These are phyloP conservation scores for Proisotoma minuta DNA, from an alignment of 2,888 invertebrate genomes.

Conservation along the genomic window DNA sequence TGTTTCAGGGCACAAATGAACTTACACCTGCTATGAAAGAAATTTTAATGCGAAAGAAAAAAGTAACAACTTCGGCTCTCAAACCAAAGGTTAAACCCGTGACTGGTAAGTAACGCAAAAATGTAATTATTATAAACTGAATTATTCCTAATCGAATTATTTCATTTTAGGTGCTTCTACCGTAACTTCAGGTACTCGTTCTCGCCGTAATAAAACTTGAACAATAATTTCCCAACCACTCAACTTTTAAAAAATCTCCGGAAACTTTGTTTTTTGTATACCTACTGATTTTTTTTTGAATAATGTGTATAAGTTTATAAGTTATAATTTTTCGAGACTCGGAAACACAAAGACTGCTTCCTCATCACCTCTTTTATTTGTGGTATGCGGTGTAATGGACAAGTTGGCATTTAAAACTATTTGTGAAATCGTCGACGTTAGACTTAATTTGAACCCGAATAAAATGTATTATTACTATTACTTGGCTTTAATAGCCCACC, in stretches of 20 bases:
- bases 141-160: neutral
- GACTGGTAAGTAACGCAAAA: neutral
- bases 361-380: constrained; percentile 6
- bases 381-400: too few species aligned
- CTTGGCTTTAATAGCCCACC: neutral
- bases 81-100: neutral
- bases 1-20: constrained; percentile 30
- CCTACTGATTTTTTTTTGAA: too few species aligned
- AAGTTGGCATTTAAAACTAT: constrained; percentile 13
- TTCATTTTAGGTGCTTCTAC: neutral
- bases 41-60: constrained; percentile 35
- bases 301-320: neutral
- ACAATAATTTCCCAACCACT: neutral
- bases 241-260: neutral
- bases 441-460: neutral
- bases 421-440: neutral
- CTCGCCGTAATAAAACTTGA: constrained; percentile 5
- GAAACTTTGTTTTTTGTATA: neutral
- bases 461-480: neutral
- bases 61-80: constrained; percentile 18
- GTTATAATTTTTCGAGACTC: constrained; percentile 3
- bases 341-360: constrained; percentile 15
- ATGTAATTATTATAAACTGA: constrained; percentile 4
- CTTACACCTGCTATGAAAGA: constrained; percentile 43
- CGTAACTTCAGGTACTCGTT: constrained; percentile 2